A percentile compares a stretch with the other conserved stretches of the same genome.
Evolutionary conservation across 2,888 invertebrate species (phyloP).

Genomic region (Caenorhabditis japonica): DNA sequence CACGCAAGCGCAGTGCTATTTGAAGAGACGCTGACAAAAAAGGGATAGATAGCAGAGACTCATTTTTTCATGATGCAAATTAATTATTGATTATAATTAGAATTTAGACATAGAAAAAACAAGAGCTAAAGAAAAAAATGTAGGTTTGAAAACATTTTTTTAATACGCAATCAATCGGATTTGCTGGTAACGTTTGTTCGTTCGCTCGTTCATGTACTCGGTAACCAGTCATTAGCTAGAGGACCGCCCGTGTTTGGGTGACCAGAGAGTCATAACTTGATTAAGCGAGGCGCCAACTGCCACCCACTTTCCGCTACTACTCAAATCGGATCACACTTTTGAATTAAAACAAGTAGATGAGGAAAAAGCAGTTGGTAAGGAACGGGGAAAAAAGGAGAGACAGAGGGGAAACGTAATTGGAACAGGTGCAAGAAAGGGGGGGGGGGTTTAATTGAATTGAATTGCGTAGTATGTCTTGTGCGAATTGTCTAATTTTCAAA

Average conservation of each 20-base stretch:
- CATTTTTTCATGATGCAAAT: too few relatives aligned
- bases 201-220: too few relatives aligned
- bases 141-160: constrained; percentile 4
- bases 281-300: constrained; percentile 25
- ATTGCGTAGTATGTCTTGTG: neutral
- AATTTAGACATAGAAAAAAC: too few relatives aligned
- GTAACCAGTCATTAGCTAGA: constrained; percentile 47
- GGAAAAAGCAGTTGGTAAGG: too few relatives aligned
- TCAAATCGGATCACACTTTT: constrained; percentile 23
- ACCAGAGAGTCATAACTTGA: constrained; percentile 41
- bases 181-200: constrained; percentile 18
- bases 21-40: too few relatives aligned
- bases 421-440: constrained; percentile 33
- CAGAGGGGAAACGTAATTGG: neutral
- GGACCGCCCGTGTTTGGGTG: constrained; percentile 12
- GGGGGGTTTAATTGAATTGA: constrained; percentile 34
- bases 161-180: too few relatives aligned
- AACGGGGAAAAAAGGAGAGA: neutral
- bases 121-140: too few relatives aligned
- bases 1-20: too few relatives aligned
- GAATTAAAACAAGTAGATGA: too few relatives aligned
- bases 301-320: neutral
- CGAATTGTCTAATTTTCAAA: constrained; percentile 11
- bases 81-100: too few relatives aligned
- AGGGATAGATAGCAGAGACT: too few relatives aligned